Evolutionary conservation across 2,797 vertebrate species (phyloP).

Genomic region (Mionectes olivaceus): DNA sequence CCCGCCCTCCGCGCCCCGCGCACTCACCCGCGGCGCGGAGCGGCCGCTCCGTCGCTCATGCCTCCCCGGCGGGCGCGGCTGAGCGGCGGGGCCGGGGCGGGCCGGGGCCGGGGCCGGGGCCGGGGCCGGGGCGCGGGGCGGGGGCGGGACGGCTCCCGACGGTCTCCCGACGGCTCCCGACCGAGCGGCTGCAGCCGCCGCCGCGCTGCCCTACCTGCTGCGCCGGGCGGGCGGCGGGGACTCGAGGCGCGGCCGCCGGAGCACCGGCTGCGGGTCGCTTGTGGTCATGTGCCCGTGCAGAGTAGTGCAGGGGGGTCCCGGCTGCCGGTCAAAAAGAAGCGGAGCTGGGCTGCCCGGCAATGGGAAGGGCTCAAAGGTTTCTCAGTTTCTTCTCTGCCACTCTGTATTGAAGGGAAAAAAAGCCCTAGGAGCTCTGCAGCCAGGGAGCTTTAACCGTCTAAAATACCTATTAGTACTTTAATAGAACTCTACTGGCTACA

Average conservation of each 20-base stretch:
- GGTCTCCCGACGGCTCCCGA: background rate
- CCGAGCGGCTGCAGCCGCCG: background rate
- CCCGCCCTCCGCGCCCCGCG: background rate
- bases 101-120: no score
- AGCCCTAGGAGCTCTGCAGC: background rate
- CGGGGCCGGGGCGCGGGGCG: background rate
- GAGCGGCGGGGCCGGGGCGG: background rate
- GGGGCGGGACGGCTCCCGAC: background rate
- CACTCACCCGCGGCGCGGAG: conserved; percentile 15
- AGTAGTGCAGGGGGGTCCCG: background rate
- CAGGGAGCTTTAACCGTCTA: background rate
- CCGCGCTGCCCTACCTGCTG: conserved; percentile 5
- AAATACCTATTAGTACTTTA: background rate
- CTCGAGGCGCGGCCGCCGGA: background rate
- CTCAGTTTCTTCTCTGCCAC: background rate
- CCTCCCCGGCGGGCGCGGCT: conserved; percentile 58
- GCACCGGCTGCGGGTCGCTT: background rate
- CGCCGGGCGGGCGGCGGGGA: background rate
- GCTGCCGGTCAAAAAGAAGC: background rate
- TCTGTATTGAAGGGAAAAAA: background rate
- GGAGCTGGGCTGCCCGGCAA: background rate
- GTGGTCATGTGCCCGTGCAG: background rate
- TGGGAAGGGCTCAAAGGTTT: background rate
- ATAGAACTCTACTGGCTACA: background rate
- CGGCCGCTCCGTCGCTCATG: conserved; percentile 81